Conservation (phyloP, 2,888 invertebrate genomes). For the Graphium colonna region DNA sequence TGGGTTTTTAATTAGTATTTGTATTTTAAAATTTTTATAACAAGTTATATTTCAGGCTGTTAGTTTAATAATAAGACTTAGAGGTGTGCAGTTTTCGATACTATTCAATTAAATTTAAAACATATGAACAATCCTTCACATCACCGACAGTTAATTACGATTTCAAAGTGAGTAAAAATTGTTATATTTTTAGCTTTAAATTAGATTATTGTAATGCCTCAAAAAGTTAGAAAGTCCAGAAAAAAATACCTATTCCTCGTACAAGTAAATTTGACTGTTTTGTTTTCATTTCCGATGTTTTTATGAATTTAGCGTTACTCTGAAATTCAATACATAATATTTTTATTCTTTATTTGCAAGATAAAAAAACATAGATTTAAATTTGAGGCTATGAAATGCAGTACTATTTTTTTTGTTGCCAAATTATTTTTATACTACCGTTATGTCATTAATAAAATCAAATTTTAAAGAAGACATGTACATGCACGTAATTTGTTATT, state of each 20-base stretch:
- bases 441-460: too few species aligned
- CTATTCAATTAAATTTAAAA: neutral
- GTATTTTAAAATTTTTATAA: neutral
- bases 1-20: constrained; percentile 14
- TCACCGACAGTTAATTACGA: constrained; percentile 4
- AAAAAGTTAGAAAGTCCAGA: neutral
- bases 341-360: too few species aligned
- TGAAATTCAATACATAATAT: too few species aligned
- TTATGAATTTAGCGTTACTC: too few species aligned
- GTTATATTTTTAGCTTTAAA: neutral
- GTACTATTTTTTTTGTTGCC: too few species aligned
- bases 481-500: neutral
- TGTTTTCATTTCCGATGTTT: too few species aligned
- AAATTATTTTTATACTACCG: too few species aligned
- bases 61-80: neutral
- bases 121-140: neutral
- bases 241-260: neutral
- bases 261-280: neutral
- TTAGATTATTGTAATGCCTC: neutral
- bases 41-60: neutral
- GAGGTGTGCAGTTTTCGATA: too few species aligned
- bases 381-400: too few species aligned
- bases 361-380: too few species aligned
- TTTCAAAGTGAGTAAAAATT: constrained; percentile 18
- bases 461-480: too few species aligned